Percentiles rank a stretch among this genome's conserved stretches.
Evolutionary conservation across 35 echinoderm and acorn worm genomes (phyloP).

Genomic region (Amphiura filiformis): DNA sequence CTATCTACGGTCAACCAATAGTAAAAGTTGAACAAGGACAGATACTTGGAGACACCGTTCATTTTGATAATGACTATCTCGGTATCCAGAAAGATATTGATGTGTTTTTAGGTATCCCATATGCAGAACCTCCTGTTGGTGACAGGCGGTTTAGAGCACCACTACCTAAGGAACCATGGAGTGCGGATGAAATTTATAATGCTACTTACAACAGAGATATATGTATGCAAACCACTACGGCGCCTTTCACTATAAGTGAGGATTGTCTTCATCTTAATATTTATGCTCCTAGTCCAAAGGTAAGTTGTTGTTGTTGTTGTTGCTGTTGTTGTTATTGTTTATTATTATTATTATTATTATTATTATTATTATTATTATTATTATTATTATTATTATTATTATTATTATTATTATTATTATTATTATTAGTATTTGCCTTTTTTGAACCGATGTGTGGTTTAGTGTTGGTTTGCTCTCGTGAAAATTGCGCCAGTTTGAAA

Average conservation of each 20-base stretch:
- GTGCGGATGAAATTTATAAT: slow-evolving; percentile 25
- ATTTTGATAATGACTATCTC: slow-evolving; percentile 5
- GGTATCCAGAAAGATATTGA: slow-evolving; percentile 36
- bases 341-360: too few relatives aligned
- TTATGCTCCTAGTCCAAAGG: slow-evolving; percentile 41
- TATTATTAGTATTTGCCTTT: too few relatives aligned
- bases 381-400: too few relatives aligned
- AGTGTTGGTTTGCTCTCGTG: too few relatives aligned
- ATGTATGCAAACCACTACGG: slow-evolving; percentile 48
- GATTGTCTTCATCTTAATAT: slow-evolving; percentile 87
- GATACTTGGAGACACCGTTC: slow-evolving; percentile 8
- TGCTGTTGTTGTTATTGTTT: too few relatives aligned
- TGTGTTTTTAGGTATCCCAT: slow-evolving; percentile 72
- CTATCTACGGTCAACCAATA: background rate
- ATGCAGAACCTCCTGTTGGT: slow-evolving; percentile 72
- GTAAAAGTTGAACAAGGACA: slow-evolving; percentile 20
- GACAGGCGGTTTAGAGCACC: slow-evolving; percentile 45
- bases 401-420: too few relatives aligned
- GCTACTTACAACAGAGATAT: slow-evolving; percentile 45
- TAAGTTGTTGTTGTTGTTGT: too few relatives aligned
- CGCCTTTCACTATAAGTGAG: slow-evolving; percentile 44
- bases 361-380: too few relatives aligned
- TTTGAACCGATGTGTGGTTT: too few relatives aligned
- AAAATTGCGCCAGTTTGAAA: too few relatives aligned
- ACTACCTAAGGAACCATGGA: slow-evolving; percentile 29